These are phyloP conservation scores for Anseranas semipalmata DNA, from an alignment of 2,113 vertebrate species.

Conservation along the genomic window DNA sequence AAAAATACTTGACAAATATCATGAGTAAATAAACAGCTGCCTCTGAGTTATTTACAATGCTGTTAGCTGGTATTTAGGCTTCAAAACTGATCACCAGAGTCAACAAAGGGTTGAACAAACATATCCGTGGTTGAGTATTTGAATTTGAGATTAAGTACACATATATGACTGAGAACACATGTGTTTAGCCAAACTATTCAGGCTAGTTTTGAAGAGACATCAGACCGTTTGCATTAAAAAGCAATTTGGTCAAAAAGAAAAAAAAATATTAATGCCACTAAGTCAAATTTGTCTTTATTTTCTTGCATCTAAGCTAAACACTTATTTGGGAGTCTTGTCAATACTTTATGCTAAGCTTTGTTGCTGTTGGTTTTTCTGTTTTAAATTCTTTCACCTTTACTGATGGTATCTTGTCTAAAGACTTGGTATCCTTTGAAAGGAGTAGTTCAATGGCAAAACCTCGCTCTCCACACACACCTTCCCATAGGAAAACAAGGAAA, in stretches of 20 bases:
- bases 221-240: neutral
- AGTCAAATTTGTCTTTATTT: neutral
- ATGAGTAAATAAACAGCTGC: slow-evolving; percentile 54
- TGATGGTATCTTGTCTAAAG: neutral
- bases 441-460: neutral
- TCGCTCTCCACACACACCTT: accelerated
- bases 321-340: neutral
- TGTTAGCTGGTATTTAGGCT: slow-evolving; percentile 53
- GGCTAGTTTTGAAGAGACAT: neutral
- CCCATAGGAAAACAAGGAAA: neutral
- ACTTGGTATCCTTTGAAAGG: neutral
- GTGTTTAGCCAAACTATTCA: slow-evolving; percentile 12
- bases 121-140: slow-evolving; percentile 39
- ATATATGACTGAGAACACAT: neutral
- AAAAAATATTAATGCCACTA: neutral
- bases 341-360: neutral
- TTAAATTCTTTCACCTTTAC: neutral
- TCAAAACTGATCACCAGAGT: slow-evolving; percentile 59
- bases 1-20: slow-evolving; percentile 34
- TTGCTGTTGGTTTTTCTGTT: neutral
- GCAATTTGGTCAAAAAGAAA: neutral
- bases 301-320: neutral
- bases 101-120: slow-evolving; percentile 59
- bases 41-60: slow-evolving; percentile 46
- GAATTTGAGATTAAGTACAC: slow-evolving; percentile 65